Conservation (phyloP, 1,140 invertebrate species). For the Spodoptera litura region DNA sequence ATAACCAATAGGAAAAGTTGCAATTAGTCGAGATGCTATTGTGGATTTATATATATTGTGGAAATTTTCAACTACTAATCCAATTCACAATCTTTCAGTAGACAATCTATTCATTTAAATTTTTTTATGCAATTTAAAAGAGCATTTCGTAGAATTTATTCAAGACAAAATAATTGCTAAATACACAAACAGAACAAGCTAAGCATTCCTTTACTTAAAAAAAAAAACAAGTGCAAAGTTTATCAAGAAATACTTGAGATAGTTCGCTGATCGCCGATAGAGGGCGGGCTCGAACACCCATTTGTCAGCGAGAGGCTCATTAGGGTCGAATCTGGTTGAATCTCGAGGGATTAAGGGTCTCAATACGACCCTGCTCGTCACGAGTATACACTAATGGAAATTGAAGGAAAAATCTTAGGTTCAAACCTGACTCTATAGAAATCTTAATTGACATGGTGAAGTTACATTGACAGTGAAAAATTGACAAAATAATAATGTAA, state of each 20-base stretch:
- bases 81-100: too few species aligned
- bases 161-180: too few species aligned
- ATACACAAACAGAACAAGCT: not conserved
- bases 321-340: constrained; percentile 72
- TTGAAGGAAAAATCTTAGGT: constrained; percentile 26
- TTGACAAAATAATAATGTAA: not conserved
- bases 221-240: constrained; percentile 40
- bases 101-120: too few species aligned
- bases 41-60: too few species aligned
- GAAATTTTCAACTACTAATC: too few species aligned
- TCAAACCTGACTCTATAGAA: not conserved
- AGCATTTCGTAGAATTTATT: too few species aligned
- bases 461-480: too few species aligned
- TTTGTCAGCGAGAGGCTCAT: constrained; percentile 78
- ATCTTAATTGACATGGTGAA: not conserved
- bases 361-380: constrained; percentile 60
- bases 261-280: constrained; percentile 76
- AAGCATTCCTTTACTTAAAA: not conserved
- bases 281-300: constrained; percentile 67
- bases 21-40: too few species aligned
- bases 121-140: too few species aligned
- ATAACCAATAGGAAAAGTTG: too few species aligned
- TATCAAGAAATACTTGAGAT: constrained; percentile 58
- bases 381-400: constrained; percentile 16
- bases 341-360: constrained; percentile 75